Evolutionary conservation across 1,140 invertebrate genomes (phyloP).

Genomic region (Acromyrmex echinatior): DNA sequence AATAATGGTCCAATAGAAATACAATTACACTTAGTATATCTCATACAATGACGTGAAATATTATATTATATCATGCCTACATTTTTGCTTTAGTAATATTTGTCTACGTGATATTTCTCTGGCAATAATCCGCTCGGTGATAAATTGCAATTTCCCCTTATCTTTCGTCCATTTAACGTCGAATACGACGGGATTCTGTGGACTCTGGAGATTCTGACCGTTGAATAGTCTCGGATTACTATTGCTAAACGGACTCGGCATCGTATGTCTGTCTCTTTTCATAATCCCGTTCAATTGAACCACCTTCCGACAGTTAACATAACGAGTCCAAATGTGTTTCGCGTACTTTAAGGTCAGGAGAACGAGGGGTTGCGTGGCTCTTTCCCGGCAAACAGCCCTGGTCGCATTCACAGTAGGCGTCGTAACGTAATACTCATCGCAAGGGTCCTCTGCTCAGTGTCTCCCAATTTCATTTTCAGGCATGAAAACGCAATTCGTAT

Average conservation of each 20-base stretch:
- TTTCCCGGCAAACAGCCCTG: slow-evolving; percentile 41
- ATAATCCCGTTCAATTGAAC: slow-evolving; percentile 68
- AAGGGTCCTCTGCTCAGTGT: slow-evolving; percentile 49
- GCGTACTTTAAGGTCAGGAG: slow-evolving; percentile 57
- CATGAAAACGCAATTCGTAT: not conserved
- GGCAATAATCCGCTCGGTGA: slow-evolving; percentile 40
- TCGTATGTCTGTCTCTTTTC: slow-evolving; percentile 53
- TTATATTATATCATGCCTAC: not conserved
- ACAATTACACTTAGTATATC: not conserved
- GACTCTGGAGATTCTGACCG: slow-evolving; percentile 49
- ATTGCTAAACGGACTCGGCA: slow-evolving; percentile 51
- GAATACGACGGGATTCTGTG: slow-evolving; percentile 23
- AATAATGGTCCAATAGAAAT: not conserved
- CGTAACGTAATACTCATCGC: slow-evolving; percentile 63
- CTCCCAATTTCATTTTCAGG: slow-evolving; percentile 37
- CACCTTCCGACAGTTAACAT: slow-evolving; percentile 58
- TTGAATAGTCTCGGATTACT: slow-evolving; percentile 65
- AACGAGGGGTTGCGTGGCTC: slow-evolving; percentile 45
- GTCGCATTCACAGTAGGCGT: slow-evolving; percentile 52
- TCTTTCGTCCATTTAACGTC: slow-evolving; percentile 49
- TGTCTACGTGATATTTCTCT: not conserved
- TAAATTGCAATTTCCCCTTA: slow-evolving; percentile 57
- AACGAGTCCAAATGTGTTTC: slow-evolving; percentile 49
- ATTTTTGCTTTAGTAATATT: not conserved
- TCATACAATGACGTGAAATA: not conserved